A percentile compares a stretch with the other conserved stretches of the same genome.
These are phyloP conservation scores for Pachyramphus minor DNA, from an alignment of 2,113 vertebrate genomes.

Conservation along the genomic window DNA sequence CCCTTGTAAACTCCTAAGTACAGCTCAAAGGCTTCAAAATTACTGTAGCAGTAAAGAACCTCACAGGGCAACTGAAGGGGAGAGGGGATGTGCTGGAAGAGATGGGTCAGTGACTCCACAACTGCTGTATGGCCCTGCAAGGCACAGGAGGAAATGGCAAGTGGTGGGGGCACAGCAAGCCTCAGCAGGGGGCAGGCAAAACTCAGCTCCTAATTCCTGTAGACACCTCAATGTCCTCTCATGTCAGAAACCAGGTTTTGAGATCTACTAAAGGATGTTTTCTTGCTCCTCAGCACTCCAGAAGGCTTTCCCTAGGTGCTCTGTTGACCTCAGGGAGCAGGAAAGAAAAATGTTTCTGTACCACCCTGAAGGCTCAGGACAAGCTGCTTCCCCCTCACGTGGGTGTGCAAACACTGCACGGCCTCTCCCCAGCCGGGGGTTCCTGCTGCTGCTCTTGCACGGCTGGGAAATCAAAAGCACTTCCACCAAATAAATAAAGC, in stretches of 20 bases:
- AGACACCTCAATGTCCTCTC: neutral
- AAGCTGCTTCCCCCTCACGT: neutral
- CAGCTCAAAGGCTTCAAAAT: neutral
- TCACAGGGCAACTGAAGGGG: neutral
- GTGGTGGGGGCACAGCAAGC: neutral
- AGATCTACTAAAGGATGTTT: neutral
- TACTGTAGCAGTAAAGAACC: neutral
- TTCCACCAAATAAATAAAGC: neutral
- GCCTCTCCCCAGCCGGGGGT: rapidly evolving
- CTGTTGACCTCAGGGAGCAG: neutral
- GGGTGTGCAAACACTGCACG: rapidly evolving
- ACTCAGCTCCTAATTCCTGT: neutral
- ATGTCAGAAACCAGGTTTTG: neutral
- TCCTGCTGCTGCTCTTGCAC: neutral
- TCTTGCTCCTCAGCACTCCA: neutral
- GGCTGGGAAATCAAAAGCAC: neutral
- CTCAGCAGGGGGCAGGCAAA: neutral
- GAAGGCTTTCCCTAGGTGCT: neutral
- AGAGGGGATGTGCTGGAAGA: neutral
- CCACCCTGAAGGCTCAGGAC: neutral
- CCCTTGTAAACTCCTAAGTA: neutral
- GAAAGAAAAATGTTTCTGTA: neutral
- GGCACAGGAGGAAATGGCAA: neutral
- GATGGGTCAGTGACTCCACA: neutral
- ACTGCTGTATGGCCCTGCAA: neutral